Evolutionary conservation across 1,140 invertebrate genomes (phyloP), one percentile per base, ranked within the genome.

Genomic region (Trichogramma pretiosum): DNA sequence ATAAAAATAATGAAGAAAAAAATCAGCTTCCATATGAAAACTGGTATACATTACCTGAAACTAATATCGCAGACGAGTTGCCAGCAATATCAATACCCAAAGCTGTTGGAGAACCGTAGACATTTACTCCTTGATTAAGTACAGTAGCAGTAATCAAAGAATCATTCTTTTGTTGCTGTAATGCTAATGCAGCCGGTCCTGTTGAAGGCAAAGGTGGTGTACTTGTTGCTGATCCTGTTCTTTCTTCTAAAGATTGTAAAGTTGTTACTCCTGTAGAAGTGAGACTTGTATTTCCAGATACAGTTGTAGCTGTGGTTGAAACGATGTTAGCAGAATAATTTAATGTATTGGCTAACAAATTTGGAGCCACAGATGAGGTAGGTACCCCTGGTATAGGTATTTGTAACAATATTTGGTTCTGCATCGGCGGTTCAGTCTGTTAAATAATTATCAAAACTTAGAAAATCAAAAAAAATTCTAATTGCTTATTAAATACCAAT

Each of bases 141-240:
- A 54, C 19, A 37, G 45, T 5, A 40, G 22, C n/a, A 3, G 32
- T 41, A 11, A 34, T 18, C 10, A 38, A 10, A 3, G 23, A 13
- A 9, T 49, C 47, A 13, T 8, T 32, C 3, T 38, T 38, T 4
- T 26, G 39, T 10, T 49, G 47, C 13, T 33, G 32, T 11, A 16
- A 1, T 2, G 24, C 11, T 3, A n/a, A 41, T 1, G 30, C 9
- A 1, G 32, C n/a, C 9, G 49, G 30, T 16, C 30, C 33, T 34
- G 33, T 34, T 34, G 33, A 47, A 19, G 68, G 67, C 5, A 71
- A 48, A 0, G 68, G 68, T 4, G 68, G 68, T 0, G 68, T 71
- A n/a, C n/a, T n/a, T n/a, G n/a, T n/a, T n/a, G n/a, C n/a, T n/a
- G n/a, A n/a, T n/a, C n/a, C n/a, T n/a, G n/a, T n/a, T n/a, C n/a